Evolutionary conservation across 2,113 vertebrate genomes (phyloP).

Genomic region (Struthidea cinerea): DNA sequence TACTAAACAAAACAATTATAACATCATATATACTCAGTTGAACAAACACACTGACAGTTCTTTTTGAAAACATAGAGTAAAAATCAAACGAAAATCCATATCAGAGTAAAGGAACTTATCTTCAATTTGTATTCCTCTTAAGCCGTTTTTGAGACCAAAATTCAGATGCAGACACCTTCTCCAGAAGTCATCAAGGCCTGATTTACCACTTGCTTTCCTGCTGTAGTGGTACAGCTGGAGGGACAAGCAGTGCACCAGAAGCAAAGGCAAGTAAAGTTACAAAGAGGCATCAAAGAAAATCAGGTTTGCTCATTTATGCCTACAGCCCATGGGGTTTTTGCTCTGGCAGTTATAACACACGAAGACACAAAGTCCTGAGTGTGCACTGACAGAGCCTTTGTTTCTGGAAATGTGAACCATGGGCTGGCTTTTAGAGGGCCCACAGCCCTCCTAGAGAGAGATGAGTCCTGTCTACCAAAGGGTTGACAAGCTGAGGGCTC

Average conservation of each 20-base stretch:
- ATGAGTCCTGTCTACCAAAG: background rate
- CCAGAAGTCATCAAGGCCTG: background rate
- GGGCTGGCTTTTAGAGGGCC: background rate
- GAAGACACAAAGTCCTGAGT: background rate
- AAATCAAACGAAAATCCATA: background rate
- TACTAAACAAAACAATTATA: conserved; percentile 63
- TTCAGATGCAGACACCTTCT: background rate
- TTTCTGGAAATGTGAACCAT: background rate
- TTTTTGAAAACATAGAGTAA: conserved; percentile 10
- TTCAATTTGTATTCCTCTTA: conserved; percentile 20
- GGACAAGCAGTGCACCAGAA: background rate
- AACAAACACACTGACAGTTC: conserved; percentile 45
- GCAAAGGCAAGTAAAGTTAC: background rate
- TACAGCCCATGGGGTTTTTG: background rate
- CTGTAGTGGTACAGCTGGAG: background rate
- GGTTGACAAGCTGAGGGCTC: background rate
- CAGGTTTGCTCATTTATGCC: background rate
- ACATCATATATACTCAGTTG: conserved; percentile 50
- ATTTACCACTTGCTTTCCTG: background rate
- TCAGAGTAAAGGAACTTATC: background rate
- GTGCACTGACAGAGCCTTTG: no score
- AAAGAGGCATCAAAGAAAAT: background rate
- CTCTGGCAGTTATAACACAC: background rate
- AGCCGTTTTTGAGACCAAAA: background rate
- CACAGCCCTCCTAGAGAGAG: background rate